Conservation (phyloP, 2,797 vertebrate genomes). For the Protonibea diacanthus region DNA sequence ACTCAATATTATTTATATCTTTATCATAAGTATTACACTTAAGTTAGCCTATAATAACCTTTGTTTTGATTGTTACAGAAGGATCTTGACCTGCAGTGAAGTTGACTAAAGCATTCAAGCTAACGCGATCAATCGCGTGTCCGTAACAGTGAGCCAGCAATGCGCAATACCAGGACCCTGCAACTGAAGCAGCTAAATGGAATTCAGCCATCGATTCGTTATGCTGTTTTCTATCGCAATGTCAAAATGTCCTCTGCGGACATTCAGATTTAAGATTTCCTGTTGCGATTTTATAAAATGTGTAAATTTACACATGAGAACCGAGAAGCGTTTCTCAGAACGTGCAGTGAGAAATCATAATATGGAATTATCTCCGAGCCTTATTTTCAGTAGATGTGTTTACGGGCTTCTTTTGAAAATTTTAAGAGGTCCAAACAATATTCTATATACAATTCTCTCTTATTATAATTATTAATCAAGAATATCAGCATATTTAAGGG, state of each 20-base stretch:
- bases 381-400: neutral
- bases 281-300: neutral
- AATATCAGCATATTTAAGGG: conserved; percentile 16
- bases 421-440: conserved; percentile 37
- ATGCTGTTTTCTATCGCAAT: conserved; percentile 11
- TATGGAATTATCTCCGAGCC: neutral
- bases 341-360: conserved; percentile 2
- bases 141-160: neutral
- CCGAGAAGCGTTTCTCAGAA: neutral
- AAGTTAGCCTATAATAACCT: neutral
- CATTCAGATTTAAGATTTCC: neutral
- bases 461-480: conserved; percentile 16
- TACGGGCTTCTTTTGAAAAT: conserved; percentile 2
- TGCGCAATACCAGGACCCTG: neutral
- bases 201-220: conserved; percentile 35
- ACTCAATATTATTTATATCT: conserved; percentile 6
- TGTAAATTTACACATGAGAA: conserved; percentile 1
- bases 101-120: conserved; percentile 16
- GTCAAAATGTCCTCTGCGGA: neutral
- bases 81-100: neutral
- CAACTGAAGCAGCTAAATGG: conserved; percentile 36
- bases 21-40: conserved; percentile 14
- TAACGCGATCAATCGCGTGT: neutral
- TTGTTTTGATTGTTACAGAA: conserved; percentile 5
- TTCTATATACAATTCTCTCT: conserved; percentile 18